Conservation (phyloP, 2,113 vertebrate genomes). For the Sinocyclocheilus anophthalmus region DNA sequence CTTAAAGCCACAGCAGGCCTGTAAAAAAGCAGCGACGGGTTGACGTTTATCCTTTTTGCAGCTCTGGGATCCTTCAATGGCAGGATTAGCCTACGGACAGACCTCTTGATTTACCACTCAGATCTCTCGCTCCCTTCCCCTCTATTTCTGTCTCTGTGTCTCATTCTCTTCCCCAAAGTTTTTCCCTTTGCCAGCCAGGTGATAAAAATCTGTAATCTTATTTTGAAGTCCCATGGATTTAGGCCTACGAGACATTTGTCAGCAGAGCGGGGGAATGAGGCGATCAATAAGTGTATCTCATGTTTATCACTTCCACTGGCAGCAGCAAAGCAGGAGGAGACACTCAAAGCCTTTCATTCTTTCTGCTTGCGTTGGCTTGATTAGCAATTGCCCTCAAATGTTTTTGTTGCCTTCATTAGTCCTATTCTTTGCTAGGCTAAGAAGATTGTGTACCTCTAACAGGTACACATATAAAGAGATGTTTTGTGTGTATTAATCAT, state of each 20-base stretch:
- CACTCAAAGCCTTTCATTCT: conserved; percentile 31
- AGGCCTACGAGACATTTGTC: conserved; percentile 76
- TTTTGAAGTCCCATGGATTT: conserved; percentile 76
- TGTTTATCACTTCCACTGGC: conserved; percentile 65
- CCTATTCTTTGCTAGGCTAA: conserved; percentile 5
- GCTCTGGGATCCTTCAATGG: conserved; percentile 60
- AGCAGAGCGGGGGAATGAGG: conserved; percentile 69
- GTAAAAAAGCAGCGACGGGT: conserved; percentile 11
- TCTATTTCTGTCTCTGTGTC: conserved; percentile 55
- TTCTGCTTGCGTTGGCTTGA: conserved; percentile 44
- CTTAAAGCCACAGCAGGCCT: conserved; percentile 46
- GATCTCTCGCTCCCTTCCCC: conserved; percentile 34
- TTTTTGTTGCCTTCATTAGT: conserved; percentile 27
- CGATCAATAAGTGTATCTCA: conserved; percentile 71
- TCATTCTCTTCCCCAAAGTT: conserved; percentile 32
- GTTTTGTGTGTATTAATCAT: neutral
- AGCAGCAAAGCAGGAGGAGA: conserved; percentile 48
- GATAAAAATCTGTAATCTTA: conserved; percentile 79
- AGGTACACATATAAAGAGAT: neutral
- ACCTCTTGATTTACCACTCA: conserved; percentile 58
- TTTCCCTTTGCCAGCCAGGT: conserved; percentile 64
- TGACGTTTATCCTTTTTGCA: neutral
- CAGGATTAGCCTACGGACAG: conserved; percentile 55
- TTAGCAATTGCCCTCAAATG: conserved; percentile 44
- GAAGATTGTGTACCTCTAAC: neutral